Evolutionary conservation across 2,888 invertebrate species (phyloP), one percentile per base, ranked within the genome.

Genomic region (Drosophila sordidula): DNA sequence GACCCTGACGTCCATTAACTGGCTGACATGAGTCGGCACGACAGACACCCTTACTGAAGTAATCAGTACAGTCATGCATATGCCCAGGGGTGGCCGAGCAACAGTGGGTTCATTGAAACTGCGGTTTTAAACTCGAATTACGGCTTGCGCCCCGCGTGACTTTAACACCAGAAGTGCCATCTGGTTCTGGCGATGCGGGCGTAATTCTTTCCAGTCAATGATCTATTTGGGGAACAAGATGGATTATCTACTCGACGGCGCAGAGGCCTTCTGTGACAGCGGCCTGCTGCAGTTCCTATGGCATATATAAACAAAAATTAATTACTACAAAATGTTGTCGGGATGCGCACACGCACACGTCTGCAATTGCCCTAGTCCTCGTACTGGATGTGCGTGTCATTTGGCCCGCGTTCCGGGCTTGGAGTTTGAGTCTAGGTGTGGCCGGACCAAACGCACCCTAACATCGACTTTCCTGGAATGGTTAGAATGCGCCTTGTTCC

Each of bases 341-440:
- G 42, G 62, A 61, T 61, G 61, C 47, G 61, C 45, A 39, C 63
- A 64, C 50, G 25, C 39, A 54, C 44, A 69, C 58, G 71, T 64
- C 51, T 52, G 47, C 26, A 54, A 71, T 76, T 71, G 76, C n/a
- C 65, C 72, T 71, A 76, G 71, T 65, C 73, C 59, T 52, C 51
- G 25, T 32, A 26, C 34, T 12, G 22, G 46, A 42, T 59, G 65
- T 76, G 74, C 74, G 74, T 74, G 74, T 58, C 61, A 51, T 34
- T 75, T 34, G 44, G 22, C 2, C 22, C 11, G 18, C 16, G 47
- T 41, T 54, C 9, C 25, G 47, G 42, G 47, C 4, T 52, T 42
- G 29, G 41, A 47, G 65, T 52, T 64, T 22, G 42, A 22, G 49
- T 44, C 52, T 54, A 71, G 74, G 74, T 74, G 74, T 55, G 73